A percentile compares a stretch with the other conserved stretches of the same genome.
These are phyloP conservation scores for Eupithecia pulchellata DNA, from an alignment of 2,888 invertebrate genomes.

Conservation along the genomic window DNA sequence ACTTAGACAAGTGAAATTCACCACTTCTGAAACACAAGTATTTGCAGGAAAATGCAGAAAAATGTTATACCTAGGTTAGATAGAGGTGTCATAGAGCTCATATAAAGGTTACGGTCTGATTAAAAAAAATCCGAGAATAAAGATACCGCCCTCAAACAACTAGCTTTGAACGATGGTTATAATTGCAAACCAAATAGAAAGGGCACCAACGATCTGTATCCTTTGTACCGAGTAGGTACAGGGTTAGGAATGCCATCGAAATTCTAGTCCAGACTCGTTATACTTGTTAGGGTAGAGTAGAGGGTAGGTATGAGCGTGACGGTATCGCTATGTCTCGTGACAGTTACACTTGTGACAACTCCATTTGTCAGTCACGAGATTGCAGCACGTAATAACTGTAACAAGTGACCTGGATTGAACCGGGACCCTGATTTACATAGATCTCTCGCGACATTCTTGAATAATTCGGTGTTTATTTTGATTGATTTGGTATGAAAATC, in stretches of 20 bases:
- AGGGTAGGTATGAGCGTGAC: not conserved
- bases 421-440: not conserved
- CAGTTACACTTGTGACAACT: conserved; percentile 29
- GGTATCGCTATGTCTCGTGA: not conserved
- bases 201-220: not conserved
- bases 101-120: too few species aligned
- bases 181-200: not conserved
- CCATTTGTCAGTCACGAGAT: conserved; percentile 35
- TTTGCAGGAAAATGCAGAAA: too few species aligned
- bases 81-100: too few species aligned
- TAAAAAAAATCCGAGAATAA: too few species aligned
- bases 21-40: too few species aligned
- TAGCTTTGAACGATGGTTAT: not conserved
- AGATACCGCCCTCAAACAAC: too few species aligned
- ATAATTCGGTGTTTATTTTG: conserved; percentile 2
- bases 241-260: not conserved
- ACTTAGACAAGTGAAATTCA: too few species aligned
- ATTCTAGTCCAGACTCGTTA: not conserved
- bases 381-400: conserved; percentile 22
- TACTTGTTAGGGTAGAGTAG: not conserved
- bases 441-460: not conserved
- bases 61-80: too few species aligned
- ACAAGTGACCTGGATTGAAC: conserved; percentile 21
- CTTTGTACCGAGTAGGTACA: not conserved
- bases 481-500: not conserved